Evolutionary conservation across 2,113 vertebrate species (phyloP), one percentile per base, ranked within the genome.

Genomic region (Pseudorasbora parva): DNA sequence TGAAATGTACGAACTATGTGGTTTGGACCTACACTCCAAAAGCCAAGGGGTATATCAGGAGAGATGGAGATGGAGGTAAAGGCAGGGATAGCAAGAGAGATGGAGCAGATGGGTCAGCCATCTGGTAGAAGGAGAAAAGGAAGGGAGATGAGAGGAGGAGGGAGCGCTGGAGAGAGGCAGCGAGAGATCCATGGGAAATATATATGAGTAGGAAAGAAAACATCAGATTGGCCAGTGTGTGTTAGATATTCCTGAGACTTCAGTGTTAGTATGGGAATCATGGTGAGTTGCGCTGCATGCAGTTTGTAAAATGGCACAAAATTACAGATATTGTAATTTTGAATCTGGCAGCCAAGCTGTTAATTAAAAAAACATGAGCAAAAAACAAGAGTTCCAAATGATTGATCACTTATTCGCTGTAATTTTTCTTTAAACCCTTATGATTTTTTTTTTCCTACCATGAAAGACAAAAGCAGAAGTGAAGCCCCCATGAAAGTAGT

Each of bases 81-180:
- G 91, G 84, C 84, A 27, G 86, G 88, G 87, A 84, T 85, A 88
- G 88, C 10, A 3, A 88, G 89, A 87, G 84, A 88, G 89, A 82
- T 86, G 74, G 90, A 93, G 92, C 94, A 95, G 94, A 95, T 95
- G 94, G 94, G 93, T 94, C 92, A 94, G 91, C 94, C 94, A 95
- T 94, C 94, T 95, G 94, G 88, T 93, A 88, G 88, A 93, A 90
- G 87, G 88, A 93, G 89, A 89, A 93, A 92, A 91, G 88, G 82
- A 82, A 89, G 85, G 75, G 90, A 93, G 91, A 91, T 92, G 88
- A 92, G 92, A 93, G 89, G 90, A 91, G 86, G 75, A 89, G 89
- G 88, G 84, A 85, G 83, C 3, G n/a, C 79, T 84, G 84, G 85
- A 86, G 81, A 85, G 85, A 87, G 51, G 79, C 74, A 82, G 82